These are phyloP conservation scores for Galeruca laticollis DNA, from an alignment of 2,888 invertebrate species.

Conservation along the genomic window DNA sequence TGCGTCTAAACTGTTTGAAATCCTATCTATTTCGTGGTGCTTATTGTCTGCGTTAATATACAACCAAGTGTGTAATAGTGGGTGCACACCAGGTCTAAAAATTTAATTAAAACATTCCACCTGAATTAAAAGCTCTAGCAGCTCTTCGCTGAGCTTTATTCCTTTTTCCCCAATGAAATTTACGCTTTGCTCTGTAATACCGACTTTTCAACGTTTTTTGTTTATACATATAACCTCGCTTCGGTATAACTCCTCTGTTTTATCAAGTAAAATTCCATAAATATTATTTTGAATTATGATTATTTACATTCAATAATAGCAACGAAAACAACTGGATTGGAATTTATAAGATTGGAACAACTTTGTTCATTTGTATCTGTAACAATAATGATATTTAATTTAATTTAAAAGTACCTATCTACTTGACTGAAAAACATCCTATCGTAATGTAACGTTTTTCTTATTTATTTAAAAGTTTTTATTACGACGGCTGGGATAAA, in stretches of 20 bases:
- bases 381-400: too few species aligned
- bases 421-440: too few species aligned
- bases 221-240: not conserved
- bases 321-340: too few species aligned
- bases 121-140: slow-evolving; percentile 47
- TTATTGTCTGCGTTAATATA: slow-evolving; percentile 9
- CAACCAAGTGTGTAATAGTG: slow-evolving; percentile 23
- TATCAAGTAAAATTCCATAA: not conserved
- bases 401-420: too few species aligned
- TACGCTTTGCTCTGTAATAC: slow-evolving; percentile 7
- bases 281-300: not conserved
- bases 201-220: not conserved
- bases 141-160: slow-evolving; percentile 38
- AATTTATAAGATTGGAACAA: too few species aligned
- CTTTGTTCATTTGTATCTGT: too few species aligned
- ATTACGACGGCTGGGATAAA: too few species aligned
- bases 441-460: too few species aligned
- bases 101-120: slow-evolving; percentile 55
- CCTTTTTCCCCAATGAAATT: slow-evolving; percentile 33
- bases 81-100: slow-evolving; percentile 47
- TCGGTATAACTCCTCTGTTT: not conserved
- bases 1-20: not conserved
- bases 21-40: slow-evolving; percentile 9
- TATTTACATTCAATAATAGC: too few species aligned
- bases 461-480: too few species aligned